Base-by-base conservation (phyloP, 2,888 invertebrate species). In the Drosophila antonietae region DNA sequence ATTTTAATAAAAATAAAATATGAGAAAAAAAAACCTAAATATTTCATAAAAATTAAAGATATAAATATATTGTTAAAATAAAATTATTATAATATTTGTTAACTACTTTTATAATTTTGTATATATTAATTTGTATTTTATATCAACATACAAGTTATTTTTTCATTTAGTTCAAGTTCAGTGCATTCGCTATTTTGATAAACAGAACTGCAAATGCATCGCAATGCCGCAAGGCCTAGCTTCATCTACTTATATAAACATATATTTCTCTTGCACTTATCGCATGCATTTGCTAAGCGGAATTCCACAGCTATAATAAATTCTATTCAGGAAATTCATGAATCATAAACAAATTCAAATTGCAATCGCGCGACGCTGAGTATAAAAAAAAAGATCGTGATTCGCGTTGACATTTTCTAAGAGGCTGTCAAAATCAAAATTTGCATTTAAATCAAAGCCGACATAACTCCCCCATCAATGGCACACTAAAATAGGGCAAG, bases 361-460 rank as follows among this genome's bases (percentile, higher is more conserved):
- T 61, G 67, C 77, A 74, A 66, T 70, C 60, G 47, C 59, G 10
- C 18, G 6, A 18, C 31, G 41, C 35, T 52, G 35, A 44, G 57
- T 28, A 28, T 4, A 28, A 28, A 28, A 4, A 28, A 28, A 79
- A 43, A 74, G 60, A 79, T 79, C 78, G 78, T 78, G 78, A 79
- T 69, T 67, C 44, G 43, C 28, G 65, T 73, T 76, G 80, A 78
- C 80, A 78, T 79, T 78, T 78, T 73, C 43, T 20, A 56, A 67
- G 73, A 63, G 44, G 52, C 43, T 61, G 65, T 33, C 37, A 53
- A 53, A 28, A 53, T 18, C 1, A 20, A 75, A 74, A 81, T 84
- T 88, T 83, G 81, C 88, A 84, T 88, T 83, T 88, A 85, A 84
- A 84, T 88, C 86, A 85, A 84, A 87, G 62, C 75, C 84, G 78